phyloP scores from a whole-genome alignment of 2,888 invertebrate species.

The Tinea pellionella region DNA sequence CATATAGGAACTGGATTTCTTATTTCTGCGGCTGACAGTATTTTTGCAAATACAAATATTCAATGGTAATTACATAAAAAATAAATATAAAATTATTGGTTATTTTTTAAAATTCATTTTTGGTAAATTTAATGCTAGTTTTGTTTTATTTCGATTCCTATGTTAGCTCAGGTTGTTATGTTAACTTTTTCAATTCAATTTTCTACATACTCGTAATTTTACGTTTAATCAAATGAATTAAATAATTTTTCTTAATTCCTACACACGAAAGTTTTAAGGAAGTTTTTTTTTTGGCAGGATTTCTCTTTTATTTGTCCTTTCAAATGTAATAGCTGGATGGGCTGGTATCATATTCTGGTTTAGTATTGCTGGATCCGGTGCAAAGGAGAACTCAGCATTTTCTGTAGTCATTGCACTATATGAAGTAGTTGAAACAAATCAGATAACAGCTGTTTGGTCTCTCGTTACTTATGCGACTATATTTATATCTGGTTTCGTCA shows the following conservation, averaged over 20 bases:
- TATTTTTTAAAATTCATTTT: too few species aligned
- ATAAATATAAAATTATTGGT: too few species aligned
- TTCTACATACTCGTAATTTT: too few species aligned
- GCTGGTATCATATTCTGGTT: slow-evolving; percentile 42
- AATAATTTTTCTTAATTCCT: too few species aligned
- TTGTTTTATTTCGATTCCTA: too few species aligned
- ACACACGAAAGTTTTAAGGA: too few species aligned
- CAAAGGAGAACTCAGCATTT: slow-evolving; percentile 28
- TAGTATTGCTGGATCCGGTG: slow-evolving; percentile 26
- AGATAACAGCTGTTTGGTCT: slow-evolving; percentile 32
- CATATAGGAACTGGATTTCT: slow-evolving; percentile 50
- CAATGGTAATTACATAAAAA: slow-evolving; percentile 36
- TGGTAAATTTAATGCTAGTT: too few species aligned
- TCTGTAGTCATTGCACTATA: slow-evolving; percentile 39
- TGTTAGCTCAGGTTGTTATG: too few species aligned
- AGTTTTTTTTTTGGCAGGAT: slow-evolving; percentile 33
- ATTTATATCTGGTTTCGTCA: slow-evolving; percentile 41
- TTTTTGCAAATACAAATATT: slow-evolving; percentile 42
- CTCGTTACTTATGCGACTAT: slow-evolving; percentile 32
- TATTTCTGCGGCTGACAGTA: slow-evolving; percentile 39
- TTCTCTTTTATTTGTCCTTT: slow-evolving; percentile 29
- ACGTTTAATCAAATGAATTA: too few species aligned
- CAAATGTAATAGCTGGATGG: slow-evolving; percentile 39
- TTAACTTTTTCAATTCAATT: too few species aligned
- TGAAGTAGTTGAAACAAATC: slow-evolving; percentile 26